Conservation (phyloP, 1,140 invertebrate species). For the Nylanderia fulva region DNA sequence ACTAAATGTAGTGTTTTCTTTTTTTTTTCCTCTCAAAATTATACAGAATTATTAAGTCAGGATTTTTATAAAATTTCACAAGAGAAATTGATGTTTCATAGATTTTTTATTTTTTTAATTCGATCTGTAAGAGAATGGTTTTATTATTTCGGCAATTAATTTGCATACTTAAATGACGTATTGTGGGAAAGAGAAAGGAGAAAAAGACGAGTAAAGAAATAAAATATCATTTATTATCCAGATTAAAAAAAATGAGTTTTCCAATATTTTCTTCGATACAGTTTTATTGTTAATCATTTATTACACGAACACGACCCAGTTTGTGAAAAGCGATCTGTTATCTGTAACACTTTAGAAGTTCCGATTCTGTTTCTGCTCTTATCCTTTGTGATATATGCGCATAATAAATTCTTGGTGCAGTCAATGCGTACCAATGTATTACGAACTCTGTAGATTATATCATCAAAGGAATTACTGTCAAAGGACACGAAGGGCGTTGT, state of each 20-base stretch:
- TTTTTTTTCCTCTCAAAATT: too few species aligned
- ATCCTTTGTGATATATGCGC: slow-evolving; percentile 12
- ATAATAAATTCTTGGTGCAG: slow-evolving; percentile 40
- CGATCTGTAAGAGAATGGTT: too few species aligned
- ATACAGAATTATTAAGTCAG: not conserved
- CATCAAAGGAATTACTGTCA: slow-evolving; percentile 46
- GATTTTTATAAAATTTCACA: not conserved
- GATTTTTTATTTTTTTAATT: not conserved
- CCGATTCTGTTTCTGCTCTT: slow-evolving; percentile 14
- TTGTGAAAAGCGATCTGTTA: slow-evolving; percentile 6
- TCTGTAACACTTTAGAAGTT: slow-evolving; percentile 6
- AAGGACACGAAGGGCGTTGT: slow-evolving; percentile 23
- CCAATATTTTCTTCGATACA: not conserved
- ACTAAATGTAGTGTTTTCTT: not conserved
- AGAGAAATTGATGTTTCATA: not conserved
- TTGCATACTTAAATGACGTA: not conserved
- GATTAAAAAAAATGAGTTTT: not conserved
- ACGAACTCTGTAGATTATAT: slow-evolving; percentile 42
- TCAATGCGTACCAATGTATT: slow-evolving; percentile 30
- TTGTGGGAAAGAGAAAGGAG: not conserved
- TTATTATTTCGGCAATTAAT: not conserved
- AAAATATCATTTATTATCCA: not conserved
- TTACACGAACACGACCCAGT: not conserved
- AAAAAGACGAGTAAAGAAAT: not conserved
- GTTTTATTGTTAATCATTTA: slow-evolving; percentile 9